Evolutionary conservation across 1,140 invertebrate genomes (phyloP), one percentile per base, ranked within the genome.

Genomic region (Arctopsyche grandis): DNA sequence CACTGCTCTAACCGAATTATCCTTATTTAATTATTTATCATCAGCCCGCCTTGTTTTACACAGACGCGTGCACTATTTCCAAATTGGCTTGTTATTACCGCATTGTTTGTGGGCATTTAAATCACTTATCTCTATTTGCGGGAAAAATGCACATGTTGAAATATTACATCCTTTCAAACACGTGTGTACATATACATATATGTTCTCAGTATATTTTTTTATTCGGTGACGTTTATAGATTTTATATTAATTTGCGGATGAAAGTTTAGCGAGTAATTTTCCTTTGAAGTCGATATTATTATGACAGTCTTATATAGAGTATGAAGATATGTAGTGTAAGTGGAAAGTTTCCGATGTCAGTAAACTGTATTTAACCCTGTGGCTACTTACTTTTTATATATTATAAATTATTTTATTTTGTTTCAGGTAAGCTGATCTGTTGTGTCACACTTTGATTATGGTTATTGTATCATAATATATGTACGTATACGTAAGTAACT

Each of bases 201-300:
- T 16, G n/a, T 73, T n/a, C n/a, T n/a, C n/a, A n/a, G n/a, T n/a
- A n/a, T n/a, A n/a, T n/a, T n/a, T n/a, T n/a, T n/a, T 43, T 19
- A 16, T 73, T 73, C 69, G 24, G 29, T 16, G 7, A 1, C 43
- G 69, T 9, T 46, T 38, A 38, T n/a, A n/a, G n/a, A n/a, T n/a
- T 1, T 38, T 38, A 1, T 7, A 38, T 38, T 38, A 38, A n/a
- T 73, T 38, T 43, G 29, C 10, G 69, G 38, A 73, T 44, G 46
- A 73, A 73, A 73, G 69, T 73, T 73, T 4, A 29, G 38, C 69
- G 46, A 73, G 26, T 73, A 73, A 73, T 73, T 73, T 73, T 21
- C 46, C 69, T 73, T 73, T 73, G 69, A 73, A 38, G n/a, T 24
- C 24, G 22, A 26, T 46, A 73, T 73, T 73, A 73, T 73, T 73